Evolutionary conservation across 2,113 vertebrate genomes (phyloP), one percentile per base, ranked within the genome.

Genomic region (Ptilorrhoa leucosticta): DNA sequence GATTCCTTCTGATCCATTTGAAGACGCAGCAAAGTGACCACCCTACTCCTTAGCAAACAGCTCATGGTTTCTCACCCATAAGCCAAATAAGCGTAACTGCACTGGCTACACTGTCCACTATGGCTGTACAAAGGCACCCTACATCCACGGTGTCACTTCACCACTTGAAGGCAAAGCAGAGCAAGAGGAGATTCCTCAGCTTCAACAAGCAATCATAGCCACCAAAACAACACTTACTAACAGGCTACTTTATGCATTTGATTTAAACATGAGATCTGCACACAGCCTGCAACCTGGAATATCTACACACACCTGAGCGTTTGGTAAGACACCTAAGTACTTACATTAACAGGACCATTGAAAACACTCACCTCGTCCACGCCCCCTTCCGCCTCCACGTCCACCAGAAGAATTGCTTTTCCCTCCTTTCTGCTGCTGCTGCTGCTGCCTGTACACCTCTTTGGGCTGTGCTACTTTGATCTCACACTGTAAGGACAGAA

Each of bases 401-500:
- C 98, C 98, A 53, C 97, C 96, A 94, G 98, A 86, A 2, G 98
- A 42, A 68, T 98, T 98, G 50, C 97, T 98, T 95, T 98, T 98
- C 47, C 98, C 97, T 91, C 98, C 98, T 94, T 98, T 98, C 37
- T 98, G 98, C 61, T 98, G 98, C 61, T 99, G 98, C 63, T 99
- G 99, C 69, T 99, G 98, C 53, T 98, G 98, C 85, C 98, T 98
- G 96, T 99, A 99, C 5, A 99, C 98, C 83, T 99, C 99, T 97
- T 99, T 99, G 72, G 99, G 98, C 83, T 99, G 98, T 79, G 99
- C 99, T 94, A 99, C 99, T 98, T 99, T 99, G 80, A 99, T 98
- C 97, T 99, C 99, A 97, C 99, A 99, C 99, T 99, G 89, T 58
- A 50, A 84, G 58, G 76, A 92, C 19, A 60, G 10, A 56, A 56